These are phyloP conservation scores for Mylabris sibirica DNA, from an alignment of 2,888 invertebrate species.

Conservation along the genomic window DNA sequence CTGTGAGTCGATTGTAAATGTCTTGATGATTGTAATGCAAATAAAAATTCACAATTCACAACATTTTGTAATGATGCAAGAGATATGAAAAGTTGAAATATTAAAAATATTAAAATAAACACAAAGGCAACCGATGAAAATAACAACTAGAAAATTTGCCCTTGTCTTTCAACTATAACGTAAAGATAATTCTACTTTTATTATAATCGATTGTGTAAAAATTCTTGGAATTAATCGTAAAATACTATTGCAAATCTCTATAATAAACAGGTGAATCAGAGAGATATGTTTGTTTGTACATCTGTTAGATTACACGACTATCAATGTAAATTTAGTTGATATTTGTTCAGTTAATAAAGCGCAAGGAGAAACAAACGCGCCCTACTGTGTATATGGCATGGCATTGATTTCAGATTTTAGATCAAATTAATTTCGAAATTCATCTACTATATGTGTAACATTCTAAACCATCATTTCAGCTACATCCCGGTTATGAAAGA, in stretches of 20 bases:
- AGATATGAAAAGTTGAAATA: conserved; percentile 21
- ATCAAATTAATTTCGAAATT: conserved; percentile 41
- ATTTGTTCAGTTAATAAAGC: conserved; percentile 42
- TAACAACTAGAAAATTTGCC: not conserved
- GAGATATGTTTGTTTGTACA: conserved; percentile 31
- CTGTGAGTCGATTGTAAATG: not conserved
- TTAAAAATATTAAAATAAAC: conserved; percentile 20
- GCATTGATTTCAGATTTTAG: conserved; percentile 37
- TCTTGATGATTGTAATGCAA: not conserved
- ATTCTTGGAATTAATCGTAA: not conserved
- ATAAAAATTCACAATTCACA: conserved; percentile 14
- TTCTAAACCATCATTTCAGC: conserved; percentile 2
- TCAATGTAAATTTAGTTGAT: conserved; percentile 43
- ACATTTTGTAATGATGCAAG: conserved; percentile 13
- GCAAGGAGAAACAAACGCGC: conserved; percentile 30
- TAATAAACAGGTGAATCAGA: conserved; percentile 33
- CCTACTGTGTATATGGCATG: conserved; percentile 26
- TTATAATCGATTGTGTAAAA: not conserved
- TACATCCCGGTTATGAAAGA: not conserved
- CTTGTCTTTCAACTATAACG: not conserved
- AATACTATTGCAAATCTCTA: not conserved
- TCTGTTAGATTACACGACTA: conserved; percentile 40
- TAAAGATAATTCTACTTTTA: not conserved
- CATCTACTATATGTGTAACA: conserved; percentile 22
- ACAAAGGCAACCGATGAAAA: conserved; percentile 6